Conservation (phyloP, 2,797 vertebrate genomes). For the Hyperoplus immaculatus region DNA sequence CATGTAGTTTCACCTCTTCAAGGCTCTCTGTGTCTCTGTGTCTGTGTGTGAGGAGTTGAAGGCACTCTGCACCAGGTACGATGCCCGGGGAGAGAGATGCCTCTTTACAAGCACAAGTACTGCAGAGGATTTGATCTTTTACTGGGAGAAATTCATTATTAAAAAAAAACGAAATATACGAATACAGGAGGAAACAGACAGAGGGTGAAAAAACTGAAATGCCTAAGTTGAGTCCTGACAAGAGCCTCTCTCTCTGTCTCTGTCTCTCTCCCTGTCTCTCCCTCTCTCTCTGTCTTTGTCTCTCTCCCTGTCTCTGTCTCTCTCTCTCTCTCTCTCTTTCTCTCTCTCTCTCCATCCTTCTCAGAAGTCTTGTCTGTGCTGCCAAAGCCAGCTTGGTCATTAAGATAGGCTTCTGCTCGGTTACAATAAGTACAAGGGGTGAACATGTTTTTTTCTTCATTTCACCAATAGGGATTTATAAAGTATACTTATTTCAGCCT, state of each 20-base stretch:
- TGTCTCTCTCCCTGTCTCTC: neutral
- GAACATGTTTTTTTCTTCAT: too few species aligned
- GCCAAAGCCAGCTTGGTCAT: too few species aligned
- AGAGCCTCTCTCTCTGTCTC: neutral
- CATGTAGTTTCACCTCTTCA: conserved; percentile 14
- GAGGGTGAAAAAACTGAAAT: neutral
- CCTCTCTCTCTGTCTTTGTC: neutral
- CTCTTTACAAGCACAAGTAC: neutral
- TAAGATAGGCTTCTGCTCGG: too few species aligned
- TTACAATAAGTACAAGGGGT: too few species aligned
- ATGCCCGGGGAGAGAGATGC: conserved; percentile 29
- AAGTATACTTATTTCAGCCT: too few species aligned
- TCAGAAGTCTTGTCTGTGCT: too few species aligned
- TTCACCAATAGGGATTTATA: too few species aligned
- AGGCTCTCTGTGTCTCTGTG: conserved; percentile 21
- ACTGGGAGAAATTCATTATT: conserved; percentile 26
- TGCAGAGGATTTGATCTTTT: conserved; percentile 40
- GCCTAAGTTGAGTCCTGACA: neutral
- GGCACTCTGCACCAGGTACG: conserved; percentile 21
- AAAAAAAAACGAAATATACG: conserved; percentile 5
- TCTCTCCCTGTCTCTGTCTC: neutral
- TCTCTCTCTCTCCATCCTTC: too few species aligned
- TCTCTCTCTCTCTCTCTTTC: neutral
- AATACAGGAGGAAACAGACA: conserved; percentile 3
- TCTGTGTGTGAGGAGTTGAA: conserved; percentile 21